A percentile compares a stretch with the other conserved stretches of the same genome.
These are phyloP conservation scores for Venusia cambrica DNA, from an alignment of 2,888 invertebrate genomes.

Conservation along the genomic window DNA sequence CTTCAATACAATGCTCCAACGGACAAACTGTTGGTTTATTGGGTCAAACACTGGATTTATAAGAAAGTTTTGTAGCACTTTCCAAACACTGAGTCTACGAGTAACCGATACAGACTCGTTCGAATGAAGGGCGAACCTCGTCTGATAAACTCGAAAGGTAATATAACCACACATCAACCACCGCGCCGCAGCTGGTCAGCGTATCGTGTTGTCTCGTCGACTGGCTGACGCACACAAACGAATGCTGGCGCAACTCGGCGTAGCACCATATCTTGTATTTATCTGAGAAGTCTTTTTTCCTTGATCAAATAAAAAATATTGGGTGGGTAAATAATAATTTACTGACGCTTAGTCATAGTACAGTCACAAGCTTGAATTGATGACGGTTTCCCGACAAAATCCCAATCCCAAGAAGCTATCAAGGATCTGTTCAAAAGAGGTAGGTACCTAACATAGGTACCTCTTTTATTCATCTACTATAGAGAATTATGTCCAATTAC, in stretches of 20 bases:
- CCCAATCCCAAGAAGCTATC: too few species aligned
- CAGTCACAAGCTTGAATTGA: too few species aligned
- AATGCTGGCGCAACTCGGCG: slow-evolving; percentile 5
- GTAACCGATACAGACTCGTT: slow-evolving; percentile 27
- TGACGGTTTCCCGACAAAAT: too few species aligned
- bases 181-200: slow-evolving; percentile 3
- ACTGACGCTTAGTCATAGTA: slow-evolving; percentile 9
- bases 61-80: slow-evolving; percentile 60
- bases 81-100: slow-evolving; percentile 42
- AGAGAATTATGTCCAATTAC: too few species aligned
- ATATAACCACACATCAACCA: slow-evolving; percentile 18
- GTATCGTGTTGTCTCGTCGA: too few species aligned
- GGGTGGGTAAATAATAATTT: slow-evolving; percentile 3
- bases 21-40: slow-evolving; percentile 10
- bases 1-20: slow-evolving; percentile 13
- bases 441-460: too few species aligned
- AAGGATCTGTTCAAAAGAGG: too few species aligned
- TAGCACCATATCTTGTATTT: slow-evolving; percentile 10
- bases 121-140: slow-evolving; percentile 40
- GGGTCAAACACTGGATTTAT: slow-evolving; percentile 32
- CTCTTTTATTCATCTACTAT: too few species aligned
- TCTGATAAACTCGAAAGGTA: slow-evolving; percentile 41
- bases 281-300: slow-evolving; percentile 2
- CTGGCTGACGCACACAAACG: slow-evolving; percentile 9
- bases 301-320: slow-evolving; percentile 2